Base-by-base conservation (phyloP, 2,113 vertebrate genomes). In the Illadopsis cleaveri region DNA sequence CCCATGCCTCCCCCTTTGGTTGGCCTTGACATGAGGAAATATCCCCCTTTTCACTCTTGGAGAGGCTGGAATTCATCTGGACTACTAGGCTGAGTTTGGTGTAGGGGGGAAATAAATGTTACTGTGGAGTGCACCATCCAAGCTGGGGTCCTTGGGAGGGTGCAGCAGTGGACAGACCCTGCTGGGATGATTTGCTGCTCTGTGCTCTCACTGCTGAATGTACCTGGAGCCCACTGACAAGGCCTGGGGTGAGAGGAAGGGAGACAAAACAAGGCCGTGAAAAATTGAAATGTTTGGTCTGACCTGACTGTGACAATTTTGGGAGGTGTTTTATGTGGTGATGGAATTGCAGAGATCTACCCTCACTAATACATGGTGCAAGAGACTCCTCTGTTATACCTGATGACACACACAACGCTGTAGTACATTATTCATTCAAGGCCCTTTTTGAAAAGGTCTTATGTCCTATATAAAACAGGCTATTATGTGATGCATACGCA, bases 361-460 rank as follows among this genome's bases (percentile, higher is more conserved):
- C 82, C 88, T 87, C 64, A 51, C 88, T 96, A 86, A 84, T 75
- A 75, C 76, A 5, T 3, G 76, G 92, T 88, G 90, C 88, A 84
- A 79, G 92, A 72, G 77, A 35, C 75, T 96, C 90, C 84, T 84
- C 82, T 92, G 11, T 94, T 94, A 84, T 82, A 40, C 30, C 83
- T 93, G 88, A 65, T 90, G 94, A 79, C 92, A 95, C 84, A 86
- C 86, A 71, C 77, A 65, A 76, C 57, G 69, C 89, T 92, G 85
- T 90, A 96, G 95, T 96, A 90, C 96, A 92, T 96, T 96, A 96
- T 91, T 96, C 90, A 96, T 96, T 91, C 90, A 45, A 37, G 83
- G 89, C 94, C 86, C 88, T 86, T 93, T 94, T 11, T 90, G 90
- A 86, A 97, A 96, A 96, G 93, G 92, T 96, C 93, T 96, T 86